These are phyloP conservation scores for Branchipolynoe longqiensis DNA, from an alignment of 2,888 invertebrate genomes.

Conservation along the genomic window DNA sequence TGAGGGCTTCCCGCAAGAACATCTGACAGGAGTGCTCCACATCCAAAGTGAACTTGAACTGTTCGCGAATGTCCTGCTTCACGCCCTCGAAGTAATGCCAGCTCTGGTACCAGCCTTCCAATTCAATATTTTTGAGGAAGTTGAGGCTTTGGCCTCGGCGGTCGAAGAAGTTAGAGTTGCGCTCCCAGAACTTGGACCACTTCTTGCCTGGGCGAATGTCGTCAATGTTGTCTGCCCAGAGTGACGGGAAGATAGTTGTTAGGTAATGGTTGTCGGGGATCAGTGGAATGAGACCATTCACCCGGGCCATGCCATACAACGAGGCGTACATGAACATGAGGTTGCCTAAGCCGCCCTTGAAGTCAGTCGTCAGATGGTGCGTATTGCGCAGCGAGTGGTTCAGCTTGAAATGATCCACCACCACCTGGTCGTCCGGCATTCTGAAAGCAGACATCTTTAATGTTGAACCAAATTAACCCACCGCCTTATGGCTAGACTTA, in stretches of 20 bases:
- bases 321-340: conserved; percentile 69
- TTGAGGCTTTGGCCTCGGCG: conserved; percentile 64
- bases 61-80: conserved; percentile 63
- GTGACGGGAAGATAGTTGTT: conserved; percentile 48
- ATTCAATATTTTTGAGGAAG: conserved; percentile 65
- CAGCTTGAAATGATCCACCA: conserved; percentile 62
- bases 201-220: conserved; percentile 37
- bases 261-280: conserved; percentile 57
- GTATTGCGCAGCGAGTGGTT: conserved; percentile 66
- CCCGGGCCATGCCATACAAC: conserved; percentile 66
- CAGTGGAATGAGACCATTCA: conserved; percentile 65
- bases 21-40: conserved; percentile 40
- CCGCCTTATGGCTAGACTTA: no score
- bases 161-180: conserved; percentile 64
- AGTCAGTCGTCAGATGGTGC: conserved; percentile 65
- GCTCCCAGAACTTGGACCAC: conserved; percentile 62
- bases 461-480: no score
- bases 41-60: conserved; percentile 62
- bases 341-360: conserved; percentile 67
- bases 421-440: conserved; percentile 54
- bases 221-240: conserved; percentile 35
- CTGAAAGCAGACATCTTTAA: no score
- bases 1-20: conserved; percentile 61
- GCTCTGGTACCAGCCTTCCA: conserved; percentile 68
- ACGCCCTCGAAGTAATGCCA: conserved; percentile 69